These are phyloP conservation scores for Cheilosia urbana DNA, from an alignment of 2,888 invertebrate species.

Conservation along the genomic window DNA sequence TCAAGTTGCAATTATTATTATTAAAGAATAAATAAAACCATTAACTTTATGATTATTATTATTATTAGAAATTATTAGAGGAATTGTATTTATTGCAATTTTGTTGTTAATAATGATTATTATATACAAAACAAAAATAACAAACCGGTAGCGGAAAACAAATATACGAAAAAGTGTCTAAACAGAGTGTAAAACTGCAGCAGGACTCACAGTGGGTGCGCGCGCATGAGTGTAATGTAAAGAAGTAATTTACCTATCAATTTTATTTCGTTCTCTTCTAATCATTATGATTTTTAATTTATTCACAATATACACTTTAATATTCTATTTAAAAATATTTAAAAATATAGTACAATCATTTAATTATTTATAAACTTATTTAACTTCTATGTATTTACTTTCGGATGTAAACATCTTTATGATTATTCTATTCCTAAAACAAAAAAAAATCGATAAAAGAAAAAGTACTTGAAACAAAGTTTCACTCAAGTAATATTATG, in stretches of 20 bases:
- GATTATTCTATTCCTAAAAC: conserved; percentile 16
- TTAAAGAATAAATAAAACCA: conserved; percentile 38
- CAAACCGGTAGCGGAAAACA: background rate
- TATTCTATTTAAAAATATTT: conserved; percentile 19
- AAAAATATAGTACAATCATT: conserved; percentile 53
- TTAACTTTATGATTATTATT: conserved; percentile 36
- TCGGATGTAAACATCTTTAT: conserved; percentile 7
- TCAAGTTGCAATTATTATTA: conserved; percentile 74
- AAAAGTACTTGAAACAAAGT: conserved; percentile 31
- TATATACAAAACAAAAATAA: conserved; percentile 23
- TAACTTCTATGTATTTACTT: conserved; percentile 10
- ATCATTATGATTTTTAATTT: conserved; percentile 14
- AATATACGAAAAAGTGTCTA: conserved; percentile 40
- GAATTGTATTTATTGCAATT: conserved; percentile 73
- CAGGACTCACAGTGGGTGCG: conserved; percentile 42
- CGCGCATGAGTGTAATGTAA: conserved; percentile 22
- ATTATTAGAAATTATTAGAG: conserved; percentile 67
- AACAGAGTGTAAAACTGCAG: conserved; percentile 42
- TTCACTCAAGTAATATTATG: conserved; percentile 1
- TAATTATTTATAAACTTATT: conserved; percentile 43
- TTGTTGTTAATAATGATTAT: conserved; percentile 61
- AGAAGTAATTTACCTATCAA: conserved; percentile 22
- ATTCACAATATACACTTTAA: conserved; percentile 20
- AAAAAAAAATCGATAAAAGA: background rate
- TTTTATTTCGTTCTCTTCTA: background rate